Evolutionary conservation across 2,888 invertebrate genomes (phyloP).

Genomic region (Drosophila paranaensis): DNA sequence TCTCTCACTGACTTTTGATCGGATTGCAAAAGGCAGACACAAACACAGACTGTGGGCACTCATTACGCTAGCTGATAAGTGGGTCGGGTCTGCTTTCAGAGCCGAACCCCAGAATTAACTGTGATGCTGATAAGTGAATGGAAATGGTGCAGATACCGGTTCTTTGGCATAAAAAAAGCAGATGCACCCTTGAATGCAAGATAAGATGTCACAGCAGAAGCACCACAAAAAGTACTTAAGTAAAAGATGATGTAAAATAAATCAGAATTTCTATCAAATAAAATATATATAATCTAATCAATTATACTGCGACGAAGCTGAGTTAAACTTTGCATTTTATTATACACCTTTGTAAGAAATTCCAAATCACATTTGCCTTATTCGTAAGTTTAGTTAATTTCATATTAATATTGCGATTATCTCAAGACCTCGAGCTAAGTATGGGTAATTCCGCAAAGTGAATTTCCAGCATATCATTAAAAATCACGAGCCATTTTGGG

Average conservation of each 20-base stretch:
- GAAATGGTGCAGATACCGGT: constrained; percentile 34
- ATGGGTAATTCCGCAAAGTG: constrained; percentile 6
- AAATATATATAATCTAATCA: not conserved
- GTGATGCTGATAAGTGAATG: constrained; percentile 31
- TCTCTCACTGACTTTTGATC: constrained; percentile 26
- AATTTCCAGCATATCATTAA: not conserved
- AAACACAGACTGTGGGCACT: constrained; percentile 6
- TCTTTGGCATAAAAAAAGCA: not conserved
- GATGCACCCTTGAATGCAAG: not conserved
- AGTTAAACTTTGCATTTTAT: not conserved
- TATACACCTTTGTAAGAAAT: not conserved
- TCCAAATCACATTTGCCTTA: not conserved
- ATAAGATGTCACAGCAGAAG: constrained; percentile 3
- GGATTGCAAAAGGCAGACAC: constrained; percentile 64
- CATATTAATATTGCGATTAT: not conserved
- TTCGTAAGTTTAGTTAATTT: not conserved
- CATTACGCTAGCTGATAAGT: constrained; percentile 45
- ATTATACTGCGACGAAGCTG: too few relatives aligned
- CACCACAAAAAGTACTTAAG: not conserved
- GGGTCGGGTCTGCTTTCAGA: not conserved
- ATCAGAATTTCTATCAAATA: not conserved
- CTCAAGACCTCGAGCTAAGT: not conserved
- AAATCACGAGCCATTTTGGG: not conserved
- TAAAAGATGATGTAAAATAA: not conserved
- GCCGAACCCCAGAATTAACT: constrained; percentile 17